Conservation (phyloP, 2,888 invertebrate species). For the Tanytarsus gracilentus region DNA sequence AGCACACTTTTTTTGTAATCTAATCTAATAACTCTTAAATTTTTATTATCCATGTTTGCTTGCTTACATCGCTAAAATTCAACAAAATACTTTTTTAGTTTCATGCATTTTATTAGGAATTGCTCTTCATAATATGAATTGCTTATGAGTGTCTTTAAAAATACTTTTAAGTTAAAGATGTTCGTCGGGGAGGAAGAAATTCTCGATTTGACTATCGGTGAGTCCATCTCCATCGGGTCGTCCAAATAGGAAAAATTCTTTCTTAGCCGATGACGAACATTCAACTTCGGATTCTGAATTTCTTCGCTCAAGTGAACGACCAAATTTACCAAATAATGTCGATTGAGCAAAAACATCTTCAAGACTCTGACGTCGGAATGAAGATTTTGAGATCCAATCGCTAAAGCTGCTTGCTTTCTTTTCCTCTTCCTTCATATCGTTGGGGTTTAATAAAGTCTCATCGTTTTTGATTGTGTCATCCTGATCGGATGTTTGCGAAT, state of each 20-base stretch:
- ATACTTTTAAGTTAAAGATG: constrained; percentile 4
- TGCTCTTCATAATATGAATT: no score
- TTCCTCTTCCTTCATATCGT: constrained; percentile 44
- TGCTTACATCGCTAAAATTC: no score
- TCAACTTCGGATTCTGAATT: constrained; percentile 59
- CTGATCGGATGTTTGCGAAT: constrained; percentile 1
- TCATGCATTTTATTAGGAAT: no score
- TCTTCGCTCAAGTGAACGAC: constrained; percentile 59
- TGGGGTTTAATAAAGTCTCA: constrained; percentile 23
- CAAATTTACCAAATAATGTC: constrained; percentile 52
- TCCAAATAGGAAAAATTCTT: constrained; percentile 16
- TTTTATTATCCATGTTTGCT: no score
- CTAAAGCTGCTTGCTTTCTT: constrained; percentile 42
- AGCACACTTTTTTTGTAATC: no score
- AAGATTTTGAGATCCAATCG: constrained; percentile 33
- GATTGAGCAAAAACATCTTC: constrained; percentile 74
- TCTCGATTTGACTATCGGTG: constrained; percentile 20
- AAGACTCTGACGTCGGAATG: constrained; percentile 58
- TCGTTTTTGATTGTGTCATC: background rate
- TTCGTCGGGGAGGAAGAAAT: constrained; percentile 6
- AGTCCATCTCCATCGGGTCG: background rate
- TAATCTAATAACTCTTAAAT: no score
- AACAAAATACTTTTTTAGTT: no score
- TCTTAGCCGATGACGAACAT: constrained; percentile 1
- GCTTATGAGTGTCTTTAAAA: no score